Conservation (phyloP, 1,140 invertebrate genomes). For the Neocloeon triangulifer region DNA sequence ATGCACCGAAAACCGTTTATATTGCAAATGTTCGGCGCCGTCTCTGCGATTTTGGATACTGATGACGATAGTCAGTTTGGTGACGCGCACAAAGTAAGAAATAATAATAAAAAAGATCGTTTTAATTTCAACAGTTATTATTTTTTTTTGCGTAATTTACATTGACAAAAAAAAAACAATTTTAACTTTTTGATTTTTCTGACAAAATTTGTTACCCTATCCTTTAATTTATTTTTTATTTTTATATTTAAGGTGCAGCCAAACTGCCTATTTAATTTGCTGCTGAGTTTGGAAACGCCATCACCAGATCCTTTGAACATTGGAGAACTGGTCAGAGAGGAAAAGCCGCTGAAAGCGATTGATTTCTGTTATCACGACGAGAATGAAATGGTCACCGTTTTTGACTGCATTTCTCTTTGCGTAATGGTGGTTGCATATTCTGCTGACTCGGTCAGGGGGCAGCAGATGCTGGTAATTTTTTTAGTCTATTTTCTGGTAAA, state of each 20-base stretch:
- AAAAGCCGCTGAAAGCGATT: constrained; percentile 88
- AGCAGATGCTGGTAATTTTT: constrained; percentile 80
- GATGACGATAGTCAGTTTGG: constrained; percentile 68
- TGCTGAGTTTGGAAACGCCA: constrained; percentile 76
- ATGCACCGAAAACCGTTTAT: constrained; percentile 97
- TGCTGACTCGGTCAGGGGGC: constrained; percentile 79
- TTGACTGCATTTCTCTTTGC: constrained; percentile 84
- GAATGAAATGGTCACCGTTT: constrained; percentile 76
- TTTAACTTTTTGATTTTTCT: no score
- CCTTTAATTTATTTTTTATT: constrained; percentile 7
- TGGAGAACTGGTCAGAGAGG: constrained; percentile 82
- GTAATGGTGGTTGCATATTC: constrained; percentile 97
- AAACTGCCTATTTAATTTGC: constrained; percentile 70
- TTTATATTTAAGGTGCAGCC: constrained; percentile 47
- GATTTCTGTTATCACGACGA: constrained; percentile 96
- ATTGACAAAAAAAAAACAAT: not conserved
- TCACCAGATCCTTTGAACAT: constrained; percentile 88
- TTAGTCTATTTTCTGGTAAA: constrained; percentile 2
- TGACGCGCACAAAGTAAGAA: constrained; percentile 63
- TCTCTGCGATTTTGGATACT: constrained; percentile 86
- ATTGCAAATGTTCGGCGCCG: constrained; percentile 95
- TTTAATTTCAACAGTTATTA: no score
- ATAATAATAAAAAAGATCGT: no score
- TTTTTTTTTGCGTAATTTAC: not conserved
- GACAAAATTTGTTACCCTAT: not conserved